Conservation (phyloP, 2,113 vertebrate species). For the Indicator indicator region DNA sequence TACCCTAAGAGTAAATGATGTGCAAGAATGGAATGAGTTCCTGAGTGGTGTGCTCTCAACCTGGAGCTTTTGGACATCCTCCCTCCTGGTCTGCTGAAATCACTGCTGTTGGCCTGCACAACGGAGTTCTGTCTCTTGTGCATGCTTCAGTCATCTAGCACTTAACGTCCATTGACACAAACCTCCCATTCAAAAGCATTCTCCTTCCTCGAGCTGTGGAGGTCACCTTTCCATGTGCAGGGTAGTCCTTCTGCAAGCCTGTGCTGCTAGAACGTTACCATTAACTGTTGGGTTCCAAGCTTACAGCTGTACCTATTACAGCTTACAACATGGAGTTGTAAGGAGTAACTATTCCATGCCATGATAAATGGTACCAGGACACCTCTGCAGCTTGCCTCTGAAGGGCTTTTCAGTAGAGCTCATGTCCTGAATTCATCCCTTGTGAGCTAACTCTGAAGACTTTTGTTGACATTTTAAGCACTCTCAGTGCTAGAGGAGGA, state of each 20-base stretch:
- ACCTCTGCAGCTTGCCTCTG: not conserved
- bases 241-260: not conserved
- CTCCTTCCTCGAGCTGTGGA: not conserved
- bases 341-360: not conserved
- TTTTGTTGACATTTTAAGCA: constrained; percentile 4
- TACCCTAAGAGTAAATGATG: not conserved
- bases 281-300: not conserved
- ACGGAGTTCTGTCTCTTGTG: not conserved
- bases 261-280: not conserved
- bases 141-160: not conserved
- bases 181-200: not conserved
- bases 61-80: not conserved
- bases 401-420: not conserved
- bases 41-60: not conserved
- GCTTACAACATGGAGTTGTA: not conserved
- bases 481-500: not conserved
- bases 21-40: not conserved
- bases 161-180: not conserved
- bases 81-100: not conserved
- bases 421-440: not conserved
- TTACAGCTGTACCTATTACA: not conserved
- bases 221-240: not conserved
- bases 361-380: not conserved
- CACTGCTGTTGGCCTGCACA: not conserved
- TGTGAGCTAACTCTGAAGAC: not conserved